Evolutionary conservation across 2,888 invertebrate species (phyloP).

Genomic region (Oscheius onirici): DNA sequence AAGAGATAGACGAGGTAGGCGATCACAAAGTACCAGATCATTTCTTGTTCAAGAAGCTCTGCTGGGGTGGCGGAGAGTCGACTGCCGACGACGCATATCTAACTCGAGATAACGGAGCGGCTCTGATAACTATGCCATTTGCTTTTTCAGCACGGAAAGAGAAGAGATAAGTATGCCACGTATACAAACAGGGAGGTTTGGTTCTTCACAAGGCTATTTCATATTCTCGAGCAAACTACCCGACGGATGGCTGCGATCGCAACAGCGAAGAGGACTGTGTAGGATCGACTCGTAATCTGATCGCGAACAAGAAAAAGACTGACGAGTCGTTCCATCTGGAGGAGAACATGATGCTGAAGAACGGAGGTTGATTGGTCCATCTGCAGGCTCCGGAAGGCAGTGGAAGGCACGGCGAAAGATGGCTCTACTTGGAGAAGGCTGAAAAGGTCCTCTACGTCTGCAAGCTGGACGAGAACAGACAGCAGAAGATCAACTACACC

Average conservation of each 20-base stretch:
- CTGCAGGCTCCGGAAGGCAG: not conserved
- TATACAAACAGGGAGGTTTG: not conserved
- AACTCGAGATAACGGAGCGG: too few relatives aligned
- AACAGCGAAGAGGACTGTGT: not conserved
- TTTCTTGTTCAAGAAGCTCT: not conserved
- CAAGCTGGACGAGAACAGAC: not conserved
- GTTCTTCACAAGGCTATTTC: not conserved
- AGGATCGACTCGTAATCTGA: not conserved
- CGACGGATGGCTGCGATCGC: too few relatives aligned
- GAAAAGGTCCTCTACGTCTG: constrained; percentile 16
- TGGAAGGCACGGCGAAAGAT: not conserved
- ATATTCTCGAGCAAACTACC: too few relatives aligned
- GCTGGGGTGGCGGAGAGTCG: too few relatives aligned
- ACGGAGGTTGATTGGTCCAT: not conserved
- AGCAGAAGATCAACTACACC: not conserved
- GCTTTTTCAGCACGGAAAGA: too few relatives aligned
- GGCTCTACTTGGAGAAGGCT: constrained; percentile 5
- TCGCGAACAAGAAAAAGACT: not conserved
- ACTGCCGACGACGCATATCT: too few relatives aligned
- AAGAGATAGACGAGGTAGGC: constrained; percentile 6
- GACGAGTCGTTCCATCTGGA: not conserved
- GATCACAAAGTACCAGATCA: constrained; percentile 3
- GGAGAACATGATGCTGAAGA: not conserved
- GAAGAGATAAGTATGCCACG: too few relatives aligned
- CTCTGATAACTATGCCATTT: too few relatives aligned